Percentiles rank a stretch among this genome's conserved stretches.
Conservation (phyloP, 2,888 invertebrate species). For the Ditula angustiorana region DNA sequence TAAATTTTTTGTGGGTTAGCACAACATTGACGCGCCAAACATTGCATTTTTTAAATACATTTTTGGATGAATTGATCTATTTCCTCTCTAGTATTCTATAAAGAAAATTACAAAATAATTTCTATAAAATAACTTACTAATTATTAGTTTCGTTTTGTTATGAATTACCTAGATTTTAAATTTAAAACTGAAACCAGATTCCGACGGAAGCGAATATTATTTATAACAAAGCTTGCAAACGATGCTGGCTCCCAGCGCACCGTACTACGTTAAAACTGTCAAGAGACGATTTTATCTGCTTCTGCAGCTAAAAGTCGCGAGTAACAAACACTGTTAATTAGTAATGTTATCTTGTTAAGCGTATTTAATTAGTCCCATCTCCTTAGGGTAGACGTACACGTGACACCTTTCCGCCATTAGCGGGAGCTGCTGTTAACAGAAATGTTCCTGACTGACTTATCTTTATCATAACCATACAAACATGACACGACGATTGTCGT, state of each 20-base stretch:
- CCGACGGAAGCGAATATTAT: no score
- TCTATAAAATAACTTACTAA: no score
- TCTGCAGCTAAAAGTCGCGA: conserved; percentile 3
- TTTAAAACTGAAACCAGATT: no score
- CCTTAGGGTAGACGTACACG: conserved; percentile 17
- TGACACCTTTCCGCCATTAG: conserved; percentile 38
- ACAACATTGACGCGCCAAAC: neutral
- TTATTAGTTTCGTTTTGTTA: no score
- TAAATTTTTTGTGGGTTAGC: neutral
- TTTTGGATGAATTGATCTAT: neutral
- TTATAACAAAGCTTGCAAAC: no score
- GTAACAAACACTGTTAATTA: conserved; percentile 33
- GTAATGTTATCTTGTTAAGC: conserved; percentile 36
- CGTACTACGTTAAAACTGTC: no score
- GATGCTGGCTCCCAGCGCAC: no score
- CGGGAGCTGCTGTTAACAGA: neutral
- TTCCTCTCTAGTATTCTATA: no score
- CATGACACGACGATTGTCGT: conserved; percentile 6
- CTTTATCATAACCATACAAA: conserved; percentile 12
- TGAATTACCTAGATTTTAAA: no score
- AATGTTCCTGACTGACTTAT: neutral
- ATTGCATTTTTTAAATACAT: neutral
- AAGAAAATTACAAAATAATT: no score
- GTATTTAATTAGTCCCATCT: conserved; percentile 34
- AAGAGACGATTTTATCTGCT: neutral